A percentile compares a stretch with the other conserved stretches of the same genome.
Evolutionary conservation across 2,113 vertebrate genomes (phyloP).

Genomic region (Channa argus): DNA sequence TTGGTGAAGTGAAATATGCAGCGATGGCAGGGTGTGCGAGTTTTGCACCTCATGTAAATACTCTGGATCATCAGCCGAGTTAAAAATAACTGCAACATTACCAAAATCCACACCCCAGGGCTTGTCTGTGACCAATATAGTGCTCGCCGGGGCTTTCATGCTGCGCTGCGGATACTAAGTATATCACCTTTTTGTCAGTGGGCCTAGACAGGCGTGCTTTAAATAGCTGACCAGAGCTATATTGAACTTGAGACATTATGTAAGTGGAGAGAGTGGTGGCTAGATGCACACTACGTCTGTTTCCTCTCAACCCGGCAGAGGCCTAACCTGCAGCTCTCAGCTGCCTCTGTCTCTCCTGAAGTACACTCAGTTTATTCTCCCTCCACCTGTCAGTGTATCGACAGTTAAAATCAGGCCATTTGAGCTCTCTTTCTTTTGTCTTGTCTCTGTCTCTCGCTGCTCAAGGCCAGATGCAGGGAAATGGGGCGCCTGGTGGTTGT

Average conservation of each 20-base stretch:
- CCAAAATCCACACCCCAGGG: slow-evolving; percentile 80
- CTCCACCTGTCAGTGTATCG: slow-evolving; percentile 13
- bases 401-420: slow-evolving; percentile 40
- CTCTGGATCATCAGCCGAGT: slow-evolving; percentile 68
- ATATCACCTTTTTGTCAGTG: slow-evolving; percentile 87
- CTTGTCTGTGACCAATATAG: slow-evolving; percentile 83
- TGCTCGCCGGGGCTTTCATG: slow-evolving; percentile 82
- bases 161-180: slow-evolving; percentile 77
- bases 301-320: slow-evolving; percentile 56
- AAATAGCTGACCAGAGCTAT: slow-evolving; percentile 82
- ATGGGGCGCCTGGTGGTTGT: slow-evolving; percentile 63
- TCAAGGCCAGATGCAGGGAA: slow-evolving; percentile 61
- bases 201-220: slow-evolving; percentile 75
- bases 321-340: slow-evolving; percentile 62
- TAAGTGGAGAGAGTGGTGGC: slow-evolving; percentile 81
- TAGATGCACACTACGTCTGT: slow-evolving; percentile 64
- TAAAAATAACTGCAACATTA: slow-evolving; percentile 82
- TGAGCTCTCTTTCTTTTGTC: slow-evolving; percentile 43
- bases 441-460: slow-evolving; percentile 22
- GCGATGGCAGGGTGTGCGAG: slow-evolving; percentile 1
- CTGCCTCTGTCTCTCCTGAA: slow-evolving; percentile 54
- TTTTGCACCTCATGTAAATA: slow-evolving; percentile 62
- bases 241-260: slow-evolving; percentile 85
- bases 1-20: slow-evolving; percentile 25
- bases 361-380: slow-evolving; percentile 13